Conservation (phyloP, 2,113 vertebrate genomes). For the Chloropsis cyanopogon region DNA sequence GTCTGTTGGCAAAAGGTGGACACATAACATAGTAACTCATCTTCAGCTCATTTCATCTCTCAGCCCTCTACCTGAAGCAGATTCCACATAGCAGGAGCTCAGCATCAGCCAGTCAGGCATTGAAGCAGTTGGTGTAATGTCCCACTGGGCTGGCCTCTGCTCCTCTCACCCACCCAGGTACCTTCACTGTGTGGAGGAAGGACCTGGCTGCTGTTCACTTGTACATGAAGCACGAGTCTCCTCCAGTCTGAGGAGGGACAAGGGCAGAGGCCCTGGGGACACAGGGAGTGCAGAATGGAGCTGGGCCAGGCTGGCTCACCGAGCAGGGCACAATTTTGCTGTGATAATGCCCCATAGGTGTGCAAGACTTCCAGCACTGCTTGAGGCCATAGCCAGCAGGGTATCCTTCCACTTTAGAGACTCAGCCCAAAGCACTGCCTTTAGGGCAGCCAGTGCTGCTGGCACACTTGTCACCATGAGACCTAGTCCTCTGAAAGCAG, state of each 20-base stretch:
- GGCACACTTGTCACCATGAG: background rate
- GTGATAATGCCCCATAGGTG: background rate
- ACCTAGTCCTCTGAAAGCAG: background rate
- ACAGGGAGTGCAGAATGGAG: background rate
- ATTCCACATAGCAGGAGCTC: background rate
- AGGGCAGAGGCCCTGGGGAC: background rate
- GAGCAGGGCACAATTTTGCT: background rate
- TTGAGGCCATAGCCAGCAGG: background rate
- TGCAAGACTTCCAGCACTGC: background rate
- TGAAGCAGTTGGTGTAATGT: background rate
- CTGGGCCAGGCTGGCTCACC: background rate
- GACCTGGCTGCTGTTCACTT: background rate
- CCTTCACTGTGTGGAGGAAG: background rate
- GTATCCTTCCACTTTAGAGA: background rate
- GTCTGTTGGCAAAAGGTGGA: background rate
- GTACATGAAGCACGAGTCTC: background rate
- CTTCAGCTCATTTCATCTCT: background rate
- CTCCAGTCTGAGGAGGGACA: background rate
- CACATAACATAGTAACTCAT: background rate
- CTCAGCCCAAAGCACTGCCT: rapidly evolving
- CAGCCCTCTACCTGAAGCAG: background rate
- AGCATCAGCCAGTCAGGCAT: background rate
- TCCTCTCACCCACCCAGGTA: background rate
- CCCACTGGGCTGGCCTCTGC: background rate
- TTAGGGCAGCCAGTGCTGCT: background rate